These are phyloP conservation scores for Pycnomerus fuliginosus DNA, from an alignment of 2,888 invertebrate genomes.

Conservation along the genomic window DNA sequence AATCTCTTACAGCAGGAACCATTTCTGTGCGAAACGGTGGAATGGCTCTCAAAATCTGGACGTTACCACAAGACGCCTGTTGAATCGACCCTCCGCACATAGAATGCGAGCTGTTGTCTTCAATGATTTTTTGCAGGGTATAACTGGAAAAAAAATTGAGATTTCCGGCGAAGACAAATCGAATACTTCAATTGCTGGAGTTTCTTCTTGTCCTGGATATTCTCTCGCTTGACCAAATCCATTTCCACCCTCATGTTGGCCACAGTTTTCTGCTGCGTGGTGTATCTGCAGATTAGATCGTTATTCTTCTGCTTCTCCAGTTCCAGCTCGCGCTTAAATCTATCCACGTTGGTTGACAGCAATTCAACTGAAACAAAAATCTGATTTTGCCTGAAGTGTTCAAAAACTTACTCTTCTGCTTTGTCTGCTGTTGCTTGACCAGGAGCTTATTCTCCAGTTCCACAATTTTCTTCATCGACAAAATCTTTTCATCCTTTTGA, in stretches of 20 bases:
- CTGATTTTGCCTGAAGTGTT: background rate
- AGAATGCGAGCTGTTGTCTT: background rate
- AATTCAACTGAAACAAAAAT: constrained; percentile 7
- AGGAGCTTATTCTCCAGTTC: constrained; percentile 29
- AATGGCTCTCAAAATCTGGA: too few relatives aligned
- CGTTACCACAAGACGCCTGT: too few relatives aligned
- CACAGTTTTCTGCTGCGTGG: constrained; percentile 18
- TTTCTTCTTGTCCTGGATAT: constrained; percentile 12
- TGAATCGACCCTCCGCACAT: too few relatives aligned
- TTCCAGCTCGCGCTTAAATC: constrained; percentile 12
- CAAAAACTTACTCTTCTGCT: constrained; percentile 16
- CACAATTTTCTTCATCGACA: constrained; percentile 30
- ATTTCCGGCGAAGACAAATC: background rate
- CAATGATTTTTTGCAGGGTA: background rate
- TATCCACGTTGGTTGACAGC: constrained; percentile 9
- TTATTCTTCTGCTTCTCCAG: constrained; percentile 13
- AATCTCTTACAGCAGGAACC: too few relatives aligned
- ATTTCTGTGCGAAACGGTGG: too few relatives aligned
- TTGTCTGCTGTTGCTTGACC: constrained; percentile 14
- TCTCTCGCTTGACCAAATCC: constrained; percentile 9
- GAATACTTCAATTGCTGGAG: constrained; percentile 13
- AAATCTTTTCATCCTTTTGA: constrained; percentile 12
- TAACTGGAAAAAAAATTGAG: background rate
- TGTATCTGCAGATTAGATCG: constrained; percentile 9
- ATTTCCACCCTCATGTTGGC: constrained; percentile 17